Evolutionary conservation across 2,888 invertebrate species (phyloP), one percentile per base, ranked within the genome.

Genomic region (Sphaerophoria rueppellii): DNA sequence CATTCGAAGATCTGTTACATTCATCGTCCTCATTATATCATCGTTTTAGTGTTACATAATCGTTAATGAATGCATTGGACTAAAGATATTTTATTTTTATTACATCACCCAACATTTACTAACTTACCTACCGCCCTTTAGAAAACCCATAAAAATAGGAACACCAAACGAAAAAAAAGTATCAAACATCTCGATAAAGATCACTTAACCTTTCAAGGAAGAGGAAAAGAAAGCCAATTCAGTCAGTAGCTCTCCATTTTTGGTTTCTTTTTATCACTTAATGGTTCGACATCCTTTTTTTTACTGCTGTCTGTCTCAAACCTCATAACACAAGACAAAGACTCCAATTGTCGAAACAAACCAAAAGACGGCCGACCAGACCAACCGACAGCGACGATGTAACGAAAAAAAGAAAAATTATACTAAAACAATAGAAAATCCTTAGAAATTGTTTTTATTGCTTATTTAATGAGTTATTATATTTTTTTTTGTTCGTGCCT

Each of bases 381-480:
- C 11, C 9, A 48, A 16, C 24, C 24, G 24, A 2, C 24, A n/a
- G 24, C 24, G 24, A 2, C 24, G 12, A 14, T 0, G 48, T 6
- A 16, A 37, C 24, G 24, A 70, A 57, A 61, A 69, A 57, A 48
- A 71, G 34, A 14, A 52, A 14, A 24, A 24, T 24, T 24, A 24
- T 24, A 24, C 24, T 6, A 57, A 65, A 55, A 82, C 71, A 81
- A 71, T 60, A 71, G 57, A 58, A 74, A 63, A 65, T 78, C 74
- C 70, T 65, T 55, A 71, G 75, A 46, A 72, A 83, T 76, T 83
- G 75, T 69, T 83, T 83, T 83, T 83, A 83, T 83, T 83, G 67
- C 75, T 67, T 72, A 83, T 80, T 83, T 83, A 83, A 80, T 83
- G 83, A 80, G 72, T 80, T 83, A 83, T 80, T 83, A 80, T 54